Base-by-base conservation (phyloP, 2,113 vertebrate genomes). In the Ardeotis arabs region DNA sequence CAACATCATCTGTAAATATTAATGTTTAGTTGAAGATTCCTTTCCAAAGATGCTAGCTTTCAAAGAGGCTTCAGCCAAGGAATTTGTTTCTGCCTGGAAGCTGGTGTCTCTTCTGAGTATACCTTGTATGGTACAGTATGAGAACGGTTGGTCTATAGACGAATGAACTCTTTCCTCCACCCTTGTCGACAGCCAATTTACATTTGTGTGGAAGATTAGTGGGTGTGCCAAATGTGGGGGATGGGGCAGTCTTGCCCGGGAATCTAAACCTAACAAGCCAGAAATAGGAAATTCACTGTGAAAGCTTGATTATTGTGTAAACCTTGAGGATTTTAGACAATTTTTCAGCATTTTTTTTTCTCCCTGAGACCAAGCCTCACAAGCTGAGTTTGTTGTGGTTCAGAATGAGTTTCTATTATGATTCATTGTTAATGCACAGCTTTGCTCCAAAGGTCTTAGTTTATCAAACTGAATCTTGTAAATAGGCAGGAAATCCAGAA, bases 131-230 rank as follows among this genome's bases (percentile, higher is more conserved):
- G 77, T 93, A 49, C 88, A 66, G 79, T 37, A 49, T 53, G 80
- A 76, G 68, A 92, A 4, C 83, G 45, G 88, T 89, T 31, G 77
- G 50, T 45, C 58, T 84, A 74, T 44, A 55, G 77, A 79, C 91
- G 92, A 96, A 92, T 82, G 90, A 93, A 91, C 69, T 82, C 62
- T 41, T 88, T 67, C 83, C 94, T 90, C 73, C 69, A 80, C 56
- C 83, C 83, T 33, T 16, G 29, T 78, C 21, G 29, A 55, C 90
- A 84, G 90, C 90, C 21, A 15, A 93, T 96, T 95, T 95, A 37
- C 96, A 96, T 95, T 92, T 93, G 58, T 94, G 87, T 89, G 92
- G 95, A 55, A 87, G 94, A 93, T 89, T 35, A 87, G 89, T 79
- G 84, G 73, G 62, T 89, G 66, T 83, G 76, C 39, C 33, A 72